Evolutionary conservation across 2,888 invertebrate species (phyloP), one percentile per base, ranked within the genome.

Genomic region (Lypha dubia): DNA sequence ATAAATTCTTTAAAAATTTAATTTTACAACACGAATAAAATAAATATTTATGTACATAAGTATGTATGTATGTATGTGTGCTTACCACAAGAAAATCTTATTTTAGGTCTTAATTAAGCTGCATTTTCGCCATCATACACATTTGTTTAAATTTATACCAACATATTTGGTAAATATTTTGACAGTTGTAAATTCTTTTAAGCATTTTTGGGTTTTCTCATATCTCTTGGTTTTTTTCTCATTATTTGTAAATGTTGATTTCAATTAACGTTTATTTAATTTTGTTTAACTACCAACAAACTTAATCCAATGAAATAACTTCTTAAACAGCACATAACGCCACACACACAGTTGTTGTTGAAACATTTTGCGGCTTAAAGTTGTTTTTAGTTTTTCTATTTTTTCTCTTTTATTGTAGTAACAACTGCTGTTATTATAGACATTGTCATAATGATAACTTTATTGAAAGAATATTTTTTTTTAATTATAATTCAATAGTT

Each of bases 91-190:
- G 51, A 51, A 63, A 74, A 74, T 51, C 74, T 51, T 51, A 32
- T 63, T 41, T 63, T 63, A 63, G 38, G 62, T 62, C 51, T 74
- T 74, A 63, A 74, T 74, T 74, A 74, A 63, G 51, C 41, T 63
- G 62, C 51, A 51, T 74, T 63, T 63, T 41, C 17, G 38, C 24
- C 38, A 49, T 24, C 38, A 49, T 35, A n/a, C 58, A 68, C 49
- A 77, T 77, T 77, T 51, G 58, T 15, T 67, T 67, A 67, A 35
- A 67, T 67, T 60, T 60, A 35, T 38, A 60, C 38, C 17, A 15
- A 60, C 49, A 60, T 41, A 67, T 6, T 77, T 46, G 58, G 58
- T 28, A 77, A 77, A 77, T 77, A 77, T 77, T 77, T 77, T 77
- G 76, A 77, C 67, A 77, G 68, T 41, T 68, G 15, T 60, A 49